Evolutionary conservation across 2,888 invertebrate species (phyloP).

Genomic region (Malthinus seriepunctatus): DNA sequence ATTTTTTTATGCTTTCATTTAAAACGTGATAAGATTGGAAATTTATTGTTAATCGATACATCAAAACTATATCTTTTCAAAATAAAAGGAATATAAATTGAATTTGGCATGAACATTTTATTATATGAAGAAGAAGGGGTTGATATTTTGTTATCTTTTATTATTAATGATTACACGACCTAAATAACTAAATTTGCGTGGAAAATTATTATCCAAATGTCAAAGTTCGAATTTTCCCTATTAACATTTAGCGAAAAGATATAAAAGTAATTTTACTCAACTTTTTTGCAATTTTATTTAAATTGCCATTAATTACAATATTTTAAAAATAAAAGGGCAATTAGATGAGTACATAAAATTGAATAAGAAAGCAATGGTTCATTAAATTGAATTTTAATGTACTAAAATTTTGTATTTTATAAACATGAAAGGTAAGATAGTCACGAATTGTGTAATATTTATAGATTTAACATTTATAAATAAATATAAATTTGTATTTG

Average conservation of each 20-base stretch:
- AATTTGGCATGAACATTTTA: not conserved
- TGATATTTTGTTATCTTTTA: not conserved
- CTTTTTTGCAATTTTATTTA: not conserved
- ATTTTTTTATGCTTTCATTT: too few species aligned
- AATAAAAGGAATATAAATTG: not conserved
- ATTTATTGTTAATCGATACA: too few species aligned
- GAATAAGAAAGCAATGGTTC: slow-evolving; percentile 13
- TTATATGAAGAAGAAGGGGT: not conserved
- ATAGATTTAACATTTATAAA: slow-evolving; percentile 15
- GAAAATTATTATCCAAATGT: slow-evolving; percentile 3
- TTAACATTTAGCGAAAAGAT: not conserved
- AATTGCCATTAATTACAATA: not conserved
- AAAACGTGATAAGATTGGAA: too few species aligned
- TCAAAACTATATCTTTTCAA: too few species aligned
- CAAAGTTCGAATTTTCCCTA: not conserved
- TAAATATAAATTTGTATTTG: slow-evolving; percentile 12
- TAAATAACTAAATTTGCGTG: slow-evolving; percentile 11
- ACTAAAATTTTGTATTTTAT: slow-evolving; percentile 18
- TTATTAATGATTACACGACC: slow-evolving; percentile 9
- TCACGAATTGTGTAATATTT: slow-evolving; percentile 21
- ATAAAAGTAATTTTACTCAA: too few species aligned
- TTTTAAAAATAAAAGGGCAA: not conserved
- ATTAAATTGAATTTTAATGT: slow-evolving; percentile 26
- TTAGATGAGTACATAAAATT: not conserved
- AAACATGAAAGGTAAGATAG: slow-evolving; percentile 13